Percentiles rank a stretch among this genome's conserved stretches.
Evolutionary conservation across 35 echinoderm and acorn worm genomes (phyloP).

Genomic region (Anneissia japonica): DNA sequence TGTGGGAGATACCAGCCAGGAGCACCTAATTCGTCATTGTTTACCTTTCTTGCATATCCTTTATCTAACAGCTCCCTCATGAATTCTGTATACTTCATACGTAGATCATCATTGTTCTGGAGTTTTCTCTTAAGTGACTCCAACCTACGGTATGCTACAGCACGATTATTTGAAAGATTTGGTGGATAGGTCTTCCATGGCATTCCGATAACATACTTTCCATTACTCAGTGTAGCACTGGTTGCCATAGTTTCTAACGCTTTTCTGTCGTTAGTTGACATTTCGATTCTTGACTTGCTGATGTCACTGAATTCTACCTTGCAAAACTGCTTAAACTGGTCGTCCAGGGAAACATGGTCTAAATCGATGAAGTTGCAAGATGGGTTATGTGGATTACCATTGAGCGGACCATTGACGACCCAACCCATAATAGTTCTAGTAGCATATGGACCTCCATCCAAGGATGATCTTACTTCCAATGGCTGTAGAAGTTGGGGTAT

Average conservation of each 20-base stretch:
- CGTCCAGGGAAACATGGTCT: too few species aligned
- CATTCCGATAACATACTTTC: constrained; percentile 13
- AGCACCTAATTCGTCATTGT: not conserved
- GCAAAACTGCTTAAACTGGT: too few species aligned
- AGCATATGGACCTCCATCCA: not conserved
- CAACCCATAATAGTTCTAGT: not conserved
- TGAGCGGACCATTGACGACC: not conserved
- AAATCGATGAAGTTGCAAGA: not conserved
- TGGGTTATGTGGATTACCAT: not conserved
- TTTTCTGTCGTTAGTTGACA: constrained; percentile 25
- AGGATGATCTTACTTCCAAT: not conserved
- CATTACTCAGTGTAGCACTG: not conserved
- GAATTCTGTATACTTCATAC: not conserved
- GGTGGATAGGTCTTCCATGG: constrained; percentile 12
- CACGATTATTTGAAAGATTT: constrained; percentile 9
- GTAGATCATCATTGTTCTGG: not conserved
- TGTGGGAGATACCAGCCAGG: not conserved
- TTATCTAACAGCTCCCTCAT: not conserved
- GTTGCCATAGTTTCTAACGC: constrained; percentile 1
- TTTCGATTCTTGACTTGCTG: not conserved
- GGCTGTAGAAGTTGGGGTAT: not conserved
- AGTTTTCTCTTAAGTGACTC: not conserved
- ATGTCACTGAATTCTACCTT: not conserved
- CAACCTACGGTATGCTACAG: constrained; percentile 1
- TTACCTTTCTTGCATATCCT: not conserved